These are phyloP conservation scores for Sceloporus tristichus DNA, from an alignment of 2,113 vertebrate genomes.

Conservation along the genomic window DNA sequence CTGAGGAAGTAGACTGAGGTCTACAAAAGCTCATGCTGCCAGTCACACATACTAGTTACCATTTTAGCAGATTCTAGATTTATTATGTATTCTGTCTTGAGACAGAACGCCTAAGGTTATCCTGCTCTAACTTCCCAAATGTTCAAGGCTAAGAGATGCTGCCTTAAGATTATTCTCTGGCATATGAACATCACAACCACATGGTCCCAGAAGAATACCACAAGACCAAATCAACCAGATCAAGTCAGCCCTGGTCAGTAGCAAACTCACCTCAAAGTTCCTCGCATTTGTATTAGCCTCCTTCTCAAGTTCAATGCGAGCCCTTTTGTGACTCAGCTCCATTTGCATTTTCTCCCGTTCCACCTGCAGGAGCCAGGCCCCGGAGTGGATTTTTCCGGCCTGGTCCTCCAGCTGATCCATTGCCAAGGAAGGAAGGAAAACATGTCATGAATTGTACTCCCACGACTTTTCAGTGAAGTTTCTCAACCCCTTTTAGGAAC, in stretches of 20 bases:
- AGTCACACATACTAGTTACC: background rate
- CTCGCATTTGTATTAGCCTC: slow-evolving; percentile 85
- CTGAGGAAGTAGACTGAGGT: too few relatives aligned
- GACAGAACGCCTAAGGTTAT: background rate
- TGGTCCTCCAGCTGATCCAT: slow-evolving; percentile 86
- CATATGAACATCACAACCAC: background rate
- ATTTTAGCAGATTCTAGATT: background rate
- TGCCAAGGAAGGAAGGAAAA: slow-evolving; percentile 28
- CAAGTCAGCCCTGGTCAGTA: background rate
- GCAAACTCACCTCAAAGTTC: slow-evolving; percentile 85
- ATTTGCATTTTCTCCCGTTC: slow-evolving; percentile 96
- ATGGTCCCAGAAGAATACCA: background rate
- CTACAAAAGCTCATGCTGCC: too few relatives aligned
- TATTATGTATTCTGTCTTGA: background rate
- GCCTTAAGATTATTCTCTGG: background rate
- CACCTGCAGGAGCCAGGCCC: slow-evolving; percentile 87
- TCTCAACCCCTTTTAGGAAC: accelerated
- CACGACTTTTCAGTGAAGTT: background rate
- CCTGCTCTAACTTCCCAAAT: background rate
- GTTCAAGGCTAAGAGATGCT: too few relatives aligned
- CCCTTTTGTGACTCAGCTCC: slow-evolving; percentile 95
- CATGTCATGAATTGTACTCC: slow-evolving; percentile 20
- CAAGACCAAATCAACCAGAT: background rate
- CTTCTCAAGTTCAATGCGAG: slow-evolving; percentile 93
- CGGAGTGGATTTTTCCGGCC: slow-evolving; percentile 87